Evolutionary conservation across 2,113 vertebrate species (phyloP).

Genomic region (Pygoscelis adeliae): DNA sequence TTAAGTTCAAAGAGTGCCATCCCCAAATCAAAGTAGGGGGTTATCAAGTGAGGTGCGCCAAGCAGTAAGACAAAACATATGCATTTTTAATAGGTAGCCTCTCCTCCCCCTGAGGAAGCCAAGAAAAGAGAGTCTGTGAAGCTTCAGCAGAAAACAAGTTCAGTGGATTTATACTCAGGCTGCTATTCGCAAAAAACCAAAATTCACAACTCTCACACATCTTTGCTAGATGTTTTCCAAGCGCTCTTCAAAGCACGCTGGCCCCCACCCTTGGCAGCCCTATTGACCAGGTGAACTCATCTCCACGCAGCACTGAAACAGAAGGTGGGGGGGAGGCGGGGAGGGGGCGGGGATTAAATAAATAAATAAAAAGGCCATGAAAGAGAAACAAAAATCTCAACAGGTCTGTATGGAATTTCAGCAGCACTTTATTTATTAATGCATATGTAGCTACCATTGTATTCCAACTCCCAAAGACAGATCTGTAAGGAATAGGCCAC

Average conservation of each 20-base stretch:
- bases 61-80: conserved; percentile 58
- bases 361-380: conserved; percentile 12
- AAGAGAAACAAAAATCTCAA: conserved; percentile 71
- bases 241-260: background rate
- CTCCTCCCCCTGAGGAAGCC: conserved; percentile 40
- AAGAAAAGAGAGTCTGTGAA: conserved; percentile 43
- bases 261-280: background rate
- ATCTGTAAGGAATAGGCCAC: conserved; percentile 74
- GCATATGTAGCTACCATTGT: conserved; percentile 63
- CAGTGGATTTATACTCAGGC: conserved; percentile 1
- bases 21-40: conserved; percentile 50
- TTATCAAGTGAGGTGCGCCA: conserved; percentile 41
- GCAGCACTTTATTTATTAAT: conserved; percentile 79
- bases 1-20: conserved; percentile 58
- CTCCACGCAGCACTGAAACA: background rate
- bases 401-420: conserved; percentile 68
- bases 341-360: no score
- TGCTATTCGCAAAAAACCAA: background rate
- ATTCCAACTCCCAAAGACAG: conserved; percentile 60
- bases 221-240: background rate
- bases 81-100: conserved; percentile 64
- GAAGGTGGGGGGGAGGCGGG: background rate
- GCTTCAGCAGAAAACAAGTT: conserved; percentile 43
- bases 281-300: background rate
- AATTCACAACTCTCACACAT: background rate